phyloP scores from a whole-genome alignment of 2,113 vertebrate species.

The Serinus canaria region DNA sequence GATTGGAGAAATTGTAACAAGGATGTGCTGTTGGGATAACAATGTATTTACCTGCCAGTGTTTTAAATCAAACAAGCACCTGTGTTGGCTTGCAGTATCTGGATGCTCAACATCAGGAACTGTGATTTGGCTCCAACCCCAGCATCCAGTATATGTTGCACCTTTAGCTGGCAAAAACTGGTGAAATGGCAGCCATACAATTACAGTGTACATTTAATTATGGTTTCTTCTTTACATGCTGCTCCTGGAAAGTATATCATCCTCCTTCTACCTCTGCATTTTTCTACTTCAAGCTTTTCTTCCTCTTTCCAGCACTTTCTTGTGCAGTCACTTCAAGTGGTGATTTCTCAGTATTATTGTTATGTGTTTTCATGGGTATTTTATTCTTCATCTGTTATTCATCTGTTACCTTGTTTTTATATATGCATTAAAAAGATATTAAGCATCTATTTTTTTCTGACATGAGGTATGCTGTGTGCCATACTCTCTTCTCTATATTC shows the following conservation, averaged over 20 bases:
- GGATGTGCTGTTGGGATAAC: background rate
- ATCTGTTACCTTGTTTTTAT: background rate
- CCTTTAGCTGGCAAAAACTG: background rate
- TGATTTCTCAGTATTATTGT: background rate
- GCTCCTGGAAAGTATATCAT: background rate
- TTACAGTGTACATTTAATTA: background rate
- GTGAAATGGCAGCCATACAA: background rate
- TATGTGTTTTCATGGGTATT: background rate
- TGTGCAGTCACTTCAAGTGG: background rate
- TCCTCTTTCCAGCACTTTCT: background rate
- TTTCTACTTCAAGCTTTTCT: background rate
- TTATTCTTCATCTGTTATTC: background rate
- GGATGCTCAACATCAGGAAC: background rate
- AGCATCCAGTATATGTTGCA: background rate
- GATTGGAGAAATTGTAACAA: background rate
- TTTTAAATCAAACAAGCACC: background rate
- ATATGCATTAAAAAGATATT: background rate
- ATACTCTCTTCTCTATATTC: background rate
- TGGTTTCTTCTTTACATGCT: background rate
- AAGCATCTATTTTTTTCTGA: background rate
- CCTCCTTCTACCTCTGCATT: background rate
- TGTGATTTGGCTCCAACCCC: conserved; percentile 13
- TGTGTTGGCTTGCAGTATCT: background rate
- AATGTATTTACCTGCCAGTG: background rate
- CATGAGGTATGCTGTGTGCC: background rate